Evolutionary conservation across 2,888 invertebrate species (phyloP).

Genomic region (Parelbella ahira): DNA sequence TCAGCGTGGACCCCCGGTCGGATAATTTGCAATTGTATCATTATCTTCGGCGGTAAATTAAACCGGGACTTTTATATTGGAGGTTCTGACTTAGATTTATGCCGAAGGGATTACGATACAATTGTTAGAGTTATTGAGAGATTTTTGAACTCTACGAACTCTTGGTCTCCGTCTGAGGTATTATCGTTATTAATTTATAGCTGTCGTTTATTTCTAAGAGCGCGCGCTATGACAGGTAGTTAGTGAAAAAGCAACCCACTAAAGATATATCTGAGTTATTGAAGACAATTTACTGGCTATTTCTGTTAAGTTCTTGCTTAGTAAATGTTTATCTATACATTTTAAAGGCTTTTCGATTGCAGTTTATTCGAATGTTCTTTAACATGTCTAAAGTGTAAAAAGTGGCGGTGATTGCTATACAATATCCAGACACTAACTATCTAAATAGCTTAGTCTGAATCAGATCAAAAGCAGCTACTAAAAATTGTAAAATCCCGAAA

Average conservation of each 20-base stretch:
- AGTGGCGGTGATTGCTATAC: too few relatives aligned
- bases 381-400: too few relatives aligned
- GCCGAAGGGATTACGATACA: conserved; percentile 29
- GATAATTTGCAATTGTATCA: conserved; percentile 72
- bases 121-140: conserved; percentile 36
- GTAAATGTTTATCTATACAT: conserved; percentile 16
- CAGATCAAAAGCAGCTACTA: too few relatives aligned
- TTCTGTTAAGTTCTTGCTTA: conserved; percentile 9
- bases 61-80: conserved; percentile 51
- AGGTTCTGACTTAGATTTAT: conserved; percentile 48
- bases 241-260: conserved; percentile 22
- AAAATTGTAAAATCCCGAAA: too few relatives aligned
- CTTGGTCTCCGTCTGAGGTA: conserved; percentile 13
- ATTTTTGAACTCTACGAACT: conserved; percentile 34
- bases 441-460: too few relatives aligned
- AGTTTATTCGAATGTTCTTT: not conserved
- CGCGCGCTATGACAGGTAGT: conserved; percentile 23
- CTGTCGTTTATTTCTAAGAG: conserved; percentile 29
- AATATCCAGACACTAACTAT: too few relatives aligned
- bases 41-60: conserved; percentile 62
- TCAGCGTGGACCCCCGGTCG: conserved; percentile 50
- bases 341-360: conserved; percentile 5
- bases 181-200: conserved; percentile 32
- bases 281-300: conserved; percentile 16
- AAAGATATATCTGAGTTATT: conserved; percentile 21